A percentile compares a stretch with the other conserved stretches of the same genome.
phyloP scores from a whole-genome alignment of 1,140 invertebrate species.

The Diabrotica undecimpunctata region DNA sequence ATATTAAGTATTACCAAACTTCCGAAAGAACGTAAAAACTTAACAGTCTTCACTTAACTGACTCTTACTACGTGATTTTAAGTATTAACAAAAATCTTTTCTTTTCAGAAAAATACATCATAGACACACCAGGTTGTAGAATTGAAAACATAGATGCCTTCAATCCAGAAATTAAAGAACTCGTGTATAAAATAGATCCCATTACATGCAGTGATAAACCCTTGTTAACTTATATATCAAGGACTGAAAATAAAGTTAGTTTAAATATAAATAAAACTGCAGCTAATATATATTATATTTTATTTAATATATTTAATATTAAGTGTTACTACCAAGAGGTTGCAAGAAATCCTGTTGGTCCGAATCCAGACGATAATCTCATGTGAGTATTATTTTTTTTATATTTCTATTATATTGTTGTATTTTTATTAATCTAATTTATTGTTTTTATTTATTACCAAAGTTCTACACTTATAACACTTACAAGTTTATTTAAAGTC shows the following conservation, averaged over 20 bases:
- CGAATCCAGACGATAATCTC: constrained; percentile 22
- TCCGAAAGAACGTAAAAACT: too few relatives aligned
- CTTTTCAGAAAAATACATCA: constrained; percentile 49
- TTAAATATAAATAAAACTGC: constrained; percentile 26
- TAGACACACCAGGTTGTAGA: constrained; percentile 64
- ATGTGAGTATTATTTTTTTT: constrained; percentile 15
- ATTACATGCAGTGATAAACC: constrained; percentile 51
- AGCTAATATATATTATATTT: constrained; percentile 20
- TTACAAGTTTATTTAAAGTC: too few relatives aligned
- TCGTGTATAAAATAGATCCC: constrained; percentile 55
- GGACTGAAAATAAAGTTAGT: constrained; percentile 23
- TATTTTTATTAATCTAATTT: constrained; percentile 1
- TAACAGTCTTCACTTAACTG: too few relatives aligned
- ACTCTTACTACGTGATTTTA: too few relatives aligned
- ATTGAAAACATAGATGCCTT: constrained; percentile 66
- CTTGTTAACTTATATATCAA: constrained; percentile 30
- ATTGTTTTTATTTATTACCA: too few relatives aligned
- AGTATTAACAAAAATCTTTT: background rate
- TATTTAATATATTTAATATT: constrained; percentile 14
- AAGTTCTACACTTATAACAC: too few relatives aligned
- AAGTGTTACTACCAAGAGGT: constrained; percentile 25
- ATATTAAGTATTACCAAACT: too few relatives aligned
- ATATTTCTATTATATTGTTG: constrained; percentile 6
- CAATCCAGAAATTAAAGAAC: constrained; percentile 57
- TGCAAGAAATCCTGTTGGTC: constrained; percentile 4